Base-by-base conservation (phyloP, 2,797 vertebrate genomes). In the Sebastiscus albofasciatus region DNA sequence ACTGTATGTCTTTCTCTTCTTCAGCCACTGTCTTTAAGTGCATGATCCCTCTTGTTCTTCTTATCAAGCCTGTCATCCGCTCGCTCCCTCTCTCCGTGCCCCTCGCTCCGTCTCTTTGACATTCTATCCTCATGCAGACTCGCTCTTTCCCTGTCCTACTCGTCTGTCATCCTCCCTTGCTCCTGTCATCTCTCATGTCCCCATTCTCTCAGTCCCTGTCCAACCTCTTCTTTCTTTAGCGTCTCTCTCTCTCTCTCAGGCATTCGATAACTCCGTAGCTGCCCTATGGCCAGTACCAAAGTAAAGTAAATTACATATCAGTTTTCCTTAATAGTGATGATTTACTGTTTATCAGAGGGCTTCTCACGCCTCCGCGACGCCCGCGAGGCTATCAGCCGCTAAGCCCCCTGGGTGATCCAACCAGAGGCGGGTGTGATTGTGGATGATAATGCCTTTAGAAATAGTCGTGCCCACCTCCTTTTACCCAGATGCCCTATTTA, bases 111-210 rank as follows among this genome's bases (percentile, higher is more conserved):
- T 87, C 72, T 79, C 67, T 80, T 80, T 86, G 77, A 87, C 89
- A 86, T 84, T 87, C 83, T 52, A 10, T 68, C 84, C 81, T 73
- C 83, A 56, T 75, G 74, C 72, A 59, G 61, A 13, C 73, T 78
- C 27, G 10, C 84, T 85, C 70, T 65, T 34, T 77, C 65, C 34
- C 71, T 46, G 69, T 75, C 77, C 73, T 66, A 29, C 83, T 86
- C 70, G 36, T 81, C 84, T 82, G 80, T 90, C 92, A 83, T 79
- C 85, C 72, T 86, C 75, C 27, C 29, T 86, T 39, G 6, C 74
- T 83, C 31, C 81, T 84, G 71, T 79, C 86, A 84, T 83, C 33
- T 79, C 80, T 73, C 77, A 76, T 83, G 75, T 80, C 81, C 75
- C 77, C 56, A 29, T 87, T 85, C 66, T 80, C 88, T 88, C 83